These are phyloP conservation scores for Podarcis cretensis DNA, from an alignment of 2,113 vertebrate genomes.

Conservation along the genomic window DNA sequence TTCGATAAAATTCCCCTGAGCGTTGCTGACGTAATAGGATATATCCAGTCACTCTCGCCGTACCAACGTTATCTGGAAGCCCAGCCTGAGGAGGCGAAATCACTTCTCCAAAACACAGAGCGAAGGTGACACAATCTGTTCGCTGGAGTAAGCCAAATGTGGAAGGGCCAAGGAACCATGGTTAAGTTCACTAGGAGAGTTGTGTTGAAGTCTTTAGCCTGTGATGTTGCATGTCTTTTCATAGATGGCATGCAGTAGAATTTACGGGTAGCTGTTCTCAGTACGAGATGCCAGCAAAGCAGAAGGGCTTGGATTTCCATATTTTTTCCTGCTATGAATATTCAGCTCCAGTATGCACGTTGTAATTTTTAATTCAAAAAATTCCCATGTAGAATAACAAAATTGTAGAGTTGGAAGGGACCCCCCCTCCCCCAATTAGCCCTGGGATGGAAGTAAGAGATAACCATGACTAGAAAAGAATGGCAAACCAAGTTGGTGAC, in stretches of 20 bases:
- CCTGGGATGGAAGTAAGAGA: too few relatives aligned
- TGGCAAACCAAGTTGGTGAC: too few relatives aligned
- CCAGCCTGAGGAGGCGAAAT: slow-evolving; percentile 72
- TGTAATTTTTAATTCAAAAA: too few relatives aligned
- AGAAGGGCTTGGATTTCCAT: too few relatives aligned
- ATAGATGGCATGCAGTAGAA: neutral
- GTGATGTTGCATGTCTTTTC: neutral
- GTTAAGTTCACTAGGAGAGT: neutral
- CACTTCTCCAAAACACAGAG: slow-evolving; percentile 70
- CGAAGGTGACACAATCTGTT: slow-evolving; percentile 70
- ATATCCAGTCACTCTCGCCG: slow-evolving; percentile 77
- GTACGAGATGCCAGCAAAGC: neutral
- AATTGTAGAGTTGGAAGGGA: too few relatives aligned
- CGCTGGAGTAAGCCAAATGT: neutral
- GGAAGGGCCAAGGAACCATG: neutral
- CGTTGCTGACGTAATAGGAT: slow-evolving; percentile 73
- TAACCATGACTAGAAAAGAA: too few relatives aligned
- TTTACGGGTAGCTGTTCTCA: neutral
- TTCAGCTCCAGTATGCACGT: too few relatives aligned
- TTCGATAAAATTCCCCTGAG: slow-evolving; percentile 64
- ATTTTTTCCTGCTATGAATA: too few relatives aligned
- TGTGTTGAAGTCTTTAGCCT: neutral
- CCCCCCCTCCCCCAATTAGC: too few relatives aligned
- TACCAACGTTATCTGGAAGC: slow-evolving; percentile 75
- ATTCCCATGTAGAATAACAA: too few relatives aligned